Evolutionary conservation across 2,888 invertebrate genomes (phyloP).

Genomic region (Leucoma salicis): DNA sequence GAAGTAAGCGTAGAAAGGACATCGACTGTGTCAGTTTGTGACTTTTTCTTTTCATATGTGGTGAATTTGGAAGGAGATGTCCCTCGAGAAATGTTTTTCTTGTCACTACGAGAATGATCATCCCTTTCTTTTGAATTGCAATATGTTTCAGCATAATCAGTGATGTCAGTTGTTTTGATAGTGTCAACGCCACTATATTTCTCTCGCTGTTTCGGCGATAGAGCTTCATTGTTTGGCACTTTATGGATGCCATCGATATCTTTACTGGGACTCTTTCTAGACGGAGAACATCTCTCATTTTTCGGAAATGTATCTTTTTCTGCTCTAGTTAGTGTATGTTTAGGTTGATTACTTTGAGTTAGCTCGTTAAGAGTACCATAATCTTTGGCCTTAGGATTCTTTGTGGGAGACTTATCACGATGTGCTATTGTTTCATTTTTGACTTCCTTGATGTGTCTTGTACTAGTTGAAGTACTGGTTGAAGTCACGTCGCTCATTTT

Average conservation of each 20-base stretch:
- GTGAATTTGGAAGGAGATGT: conserved; percentile 41
- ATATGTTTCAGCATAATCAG: conserved; percentile 18
- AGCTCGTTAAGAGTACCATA: background rate
- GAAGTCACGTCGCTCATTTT: conserved; percentile 15
- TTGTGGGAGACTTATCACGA: background rate
- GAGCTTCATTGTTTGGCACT: conserved; percentile 37
- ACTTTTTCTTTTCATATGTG: conserved; percentile 43
- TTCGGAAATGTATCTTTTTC: background rate
- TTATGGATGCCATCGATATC: conserved; percentile 27
- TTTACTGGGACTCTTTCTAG: conserved; percentile 32
- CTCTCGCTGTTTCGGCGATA: conserved; percentile 47
- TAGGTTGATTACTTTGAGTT: background rate
- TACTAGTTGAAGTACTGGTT: conserved; percentile 1
- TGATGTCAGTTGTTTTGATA: conserved; percentile 23
- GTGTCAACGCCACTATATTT: conserved; percentile 24
- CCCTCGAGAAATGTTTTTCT: conserved; percentile 21
- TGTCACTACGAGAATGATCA: conserved; percentile 10
- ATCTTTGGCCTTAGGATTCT: background rate
- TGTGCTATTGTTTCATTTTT: background rate
- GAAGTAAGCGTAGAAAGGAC: conserved; percentile 6
- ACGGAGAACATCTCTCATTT: background rate
- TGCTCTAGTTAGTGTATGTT: no score
- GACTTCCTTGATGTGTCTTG: conserved; percentile 26
- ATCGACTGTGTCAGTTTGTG: conserved; percentile 21
- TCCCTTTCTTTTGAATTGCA: conserved; percentile 12